Base-by-base conservation (phyloP, 1,140 invertebrate species). In the Tetragonula clypearis region DNA sequence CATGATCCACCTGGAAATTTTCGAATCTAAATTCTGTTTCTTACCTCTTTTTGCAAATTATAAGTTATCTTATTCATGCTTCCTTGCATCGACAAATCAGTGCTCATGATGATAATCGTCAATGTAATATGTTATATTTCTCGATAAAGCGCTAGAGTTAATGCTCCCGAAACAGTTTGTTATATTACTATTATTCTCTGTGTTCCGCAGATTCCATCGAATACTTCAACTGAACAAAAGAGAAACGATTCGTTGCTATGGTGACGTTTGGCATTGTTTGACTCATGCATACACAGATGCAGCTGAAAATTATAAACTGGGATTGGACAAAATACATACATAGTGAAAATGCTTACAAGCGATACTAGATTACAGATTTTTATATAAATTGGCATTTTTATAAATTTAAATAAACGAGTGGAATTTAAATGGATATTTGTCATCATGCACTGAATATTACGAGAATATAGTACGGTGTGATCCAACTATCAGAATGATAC, bases 1-100 rank as follows among this genome's bases (percentile, higher is more conserved):
- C 26, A 30, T 6, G 3, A 1, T 17, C 30, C 0, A 2, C 0
- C 0, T 68, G 6, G 0, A 68, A 26, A 0, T 66, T 65, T 0
- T 14, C 8, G 21, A 62, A 5, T 2, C 0, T 26, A 26, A 15
- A 26, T 0, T 15, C n/a, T 5, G 14, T 65, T 1, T n/a, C 49
- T 88, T 86, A 93, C 92, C 86, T 93, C 92, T 35, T 93, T 89
- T 0, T 71, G 85, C 1, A 87, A 65, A 26, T 87, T 56, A 0
- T 79, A 72, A 23, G 41, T 58, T 0, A 88, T 74, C 0, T 87
- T 86, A 65, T 68, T 87, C 9, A 49, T 19, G 23, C 19, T 74
- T 21, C 78, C 79, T 30, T 89, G 72, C 49, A 91, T 49, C 12
- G 92, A 88, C 3, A 92, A 68, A 56, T 76, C 79, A 21, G 83